These are phyloP conservation scores for Lepus townsendii DNA, from an alignment of 2,797 vertebrate genomes.

Conservation along the genomic window DNA sequence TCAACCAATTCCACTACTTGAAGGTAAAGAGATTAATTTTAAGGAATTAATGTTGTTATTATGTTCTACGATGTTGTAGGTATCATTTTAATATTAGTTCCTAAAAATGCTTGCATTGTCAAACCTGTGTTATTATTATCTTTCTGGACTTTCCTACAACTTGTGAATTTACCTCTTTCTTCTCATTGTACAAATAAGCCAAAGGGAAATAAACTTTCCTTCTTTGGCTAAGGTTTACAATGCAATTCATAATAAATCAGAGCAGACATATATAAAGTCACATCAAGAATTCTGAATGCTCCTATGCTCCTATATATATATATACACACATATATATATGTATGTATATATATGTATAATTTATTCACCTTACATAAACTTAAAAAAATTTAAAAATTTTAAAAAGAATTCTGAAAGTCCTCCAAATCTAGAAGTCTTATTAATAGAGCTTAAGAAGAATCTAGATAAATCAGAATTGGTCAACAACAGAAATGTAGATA, in stretches of 20 bases:
- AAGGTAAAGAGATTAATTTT: conserved; percentile 27
- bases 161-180: not conserved
- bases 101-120: not conserved
- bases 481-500: not conserved
- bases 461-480: not conserved
- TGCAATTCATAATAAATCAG: conserved; percentile 11
- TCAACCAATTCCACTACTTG: not conserved
- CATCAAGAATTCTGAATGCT: not conserved
- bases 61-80: not conserved
- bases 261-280: not conserved
- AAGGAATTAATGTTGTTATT: not conserved
- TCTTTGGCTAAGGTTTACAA: not conserved
- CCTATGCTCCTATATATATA: too few relatives aligned
- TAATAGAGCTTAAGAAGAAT: not conserved
- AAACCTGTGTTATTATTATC: not conserved
- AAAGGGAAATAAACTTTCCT: not conserved
- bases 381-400: too few relatives aligned
- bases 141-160: not conserved
- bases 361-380: too few relatives aligned
- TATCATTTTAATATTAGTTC: conserved; percentile 9
- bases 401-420: not conserved
- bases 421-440: not conserved
- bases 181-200: not conserved
- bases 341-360: too few relatives aligned
- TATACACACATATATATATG: too few relatives aligned